Evolutionary conservation across 2,888 invertebrate genomes (phyloP).

Genomic region (Chrysina gloriosa): DNA sequence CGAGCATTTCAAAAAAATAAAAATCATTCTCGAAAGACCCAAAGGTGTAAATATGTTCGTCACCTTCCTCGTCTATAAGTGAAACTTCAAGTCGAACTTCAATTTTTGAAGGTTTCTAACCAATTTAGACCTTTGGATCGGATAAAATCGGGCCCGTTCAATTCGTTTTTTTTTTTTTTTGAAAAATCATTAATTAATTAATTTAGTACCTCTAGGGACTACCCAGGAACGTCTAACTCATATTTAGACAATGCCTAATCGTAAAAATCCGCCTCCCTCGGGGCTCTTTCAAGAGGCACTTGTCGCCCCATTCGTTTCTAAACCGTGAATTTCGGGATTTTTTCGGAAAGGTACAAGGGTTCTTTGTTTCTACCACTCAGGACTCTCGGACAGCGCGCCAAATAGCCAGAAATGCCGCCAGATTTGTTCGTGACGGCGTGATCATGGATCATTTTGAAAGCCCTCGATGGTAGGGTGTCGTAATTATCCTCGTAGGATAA

Average conservation of each 20-base stretch:
- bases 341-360: slow-evolving; percentile 63
- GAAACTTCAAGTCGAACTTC: background rate
- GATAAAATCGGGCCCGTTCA: background rate
- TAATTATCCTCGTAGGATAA: slow-evolving; percentile 56
- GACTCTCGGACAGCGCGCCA: slow-evolving; percentile 73
- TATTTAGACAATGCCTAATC: slow-evolving; percentile 50
- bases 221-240: slow-evolving; percentile 54
- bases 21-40: slow-evolving; percentile 22
- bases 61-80: background rate
- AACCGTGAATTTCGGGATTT: slow-evolving; percentile 52
- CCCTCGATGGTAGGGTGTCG: slow-evolving; percentile 70
- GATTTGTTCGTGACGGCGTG: slow-evolving; percentile 61
- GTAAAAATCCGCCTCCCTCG: slow-evolving; percentile 50
- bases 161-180: slow-evolving; percentile 12
- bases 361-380: slow-evolving; percentile 71
- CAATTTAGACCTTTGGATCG: slow-evolving; percentile 23
- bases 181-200: slow-evolving; percentile 43
- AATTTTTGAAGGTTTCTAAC: background rate
- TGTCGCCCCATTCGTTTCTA: slow-evolving; percentile 56
- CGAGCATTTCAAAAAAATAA: slow-evolving; percentile 34
- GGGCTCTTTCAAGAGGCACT: slow-evolving; percentile 52
- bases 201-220: slow-evolving; percentile 54
- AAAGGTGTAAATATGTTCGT: slow-evolving; percentile 16
- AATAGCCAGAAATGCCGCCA: slow-evolving; percentile 65
- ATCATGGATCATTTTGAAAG: slow-evolving; percentile 69